A percentile compares a stretch with the other conserved stretches of the same genome.
These are phyloP conservation scores for Pantala flavescens DNA, from an alignment of 1,140 invertebrate species.

Conservation along the genomic window DNA sequence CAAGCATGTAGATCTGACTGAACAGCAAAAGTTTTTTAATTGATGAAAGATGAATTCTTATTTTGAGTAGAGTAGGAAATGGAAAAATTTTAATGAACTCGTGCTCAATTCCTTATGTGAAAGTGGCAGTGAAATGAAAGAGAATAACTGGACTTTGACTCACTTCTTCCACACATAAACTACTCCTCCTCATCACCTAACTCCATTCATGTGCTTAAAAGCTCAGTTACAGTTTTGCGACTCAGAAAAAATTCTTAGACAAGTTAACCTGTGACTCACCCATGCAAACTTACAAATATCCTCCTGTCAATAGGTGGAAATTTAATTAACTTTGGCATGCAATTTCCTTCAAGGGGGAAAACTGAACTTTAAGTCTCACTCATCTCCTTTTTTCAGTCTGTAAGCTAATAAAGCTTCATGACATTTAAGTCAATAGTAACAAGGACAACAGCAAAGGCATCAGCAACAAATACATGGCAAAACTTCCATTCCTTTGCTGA, in stretches of 20 bases:
- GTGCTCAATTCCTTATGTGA: not conserved
- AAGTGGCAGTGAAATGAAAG: constrained; percentile 1
- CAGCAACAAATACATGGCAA: constrained; percentile 5
- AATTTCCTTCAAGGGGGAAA: constrained; percentile 1
- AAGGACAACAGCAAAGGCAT: constrained; percentile 5
- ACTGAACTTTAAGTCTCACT: not conserved
- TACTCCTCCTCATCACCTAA: not conserved
- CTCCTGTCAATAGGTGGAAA: not conserved
- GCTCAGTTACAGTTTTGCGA: not conserved
- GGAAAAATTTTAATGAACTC: not conserved
- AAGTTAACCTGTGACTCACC: not conserved
- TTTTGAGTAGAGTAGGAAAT: not conserved
- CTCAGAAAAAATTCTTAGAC: not conserved
- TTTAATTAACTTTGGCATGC: not conserved
- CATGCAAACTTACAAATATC: not conserved
- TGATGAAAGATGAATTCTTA: not conserved
- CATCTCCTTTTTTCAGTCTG: constrained; percentile 5
- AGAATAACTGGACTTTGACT: not conserved
- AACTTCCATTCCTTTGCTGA: constrained; percentile 1
- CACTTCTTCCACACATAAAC: not conserved
- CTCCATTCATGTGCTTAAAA: not conserved
- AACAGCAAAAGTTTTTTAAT: no score
- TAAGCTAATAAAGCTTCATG: constrained; percentile 7
- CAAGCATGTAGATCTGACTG: no score
- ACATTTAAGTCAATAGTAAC: constrained; percentile 7